Base-by-base conservation (phyloP, 2,888 invertebrate genomes). In the Pammene aurita region DNA sequence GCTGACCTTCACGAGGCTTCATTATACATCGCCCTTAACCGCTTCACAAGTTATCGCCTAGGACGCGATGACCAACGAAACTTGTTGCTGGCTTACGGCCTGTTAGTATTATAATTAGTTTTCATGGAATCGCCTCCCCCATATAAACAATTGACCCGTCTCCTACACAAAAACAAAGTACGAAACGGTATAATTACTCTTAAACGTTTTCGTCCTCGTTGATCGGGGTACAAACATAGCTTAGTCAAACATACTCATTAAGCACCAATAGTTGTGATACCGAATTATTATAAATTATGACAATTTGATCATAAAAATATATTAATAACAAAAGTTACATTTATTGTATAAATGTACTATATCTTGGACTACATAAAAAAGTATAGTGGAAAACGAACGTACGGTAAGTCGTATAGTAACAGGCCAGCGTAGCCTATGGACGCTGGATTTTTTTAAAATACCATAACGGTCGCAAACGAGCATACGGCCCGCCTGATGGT, bases 221-320 rank as follows among this genome's bases (percentile, higher is more conserved):
- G 58, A 60, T 46, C 42, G 48, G 35, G 14, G 46, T 60, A 57
- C 11, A 10, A 46, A 35, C 14, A 16, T 13, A 7, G 7, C 35
- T n/a, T 34, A 26, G 7, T n/a, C 2, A 14, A 10, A 60, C 44
- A 60, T 48, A 48, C 48, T 16, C 46, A 60, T 14, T 48, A 48
- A 60, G 60, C 60, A 60, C 60, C 60, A 60, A 60, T 60, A 48
- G 7, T 60, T 60, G 60, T 60, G 60, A 60, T 16, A 60, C 60
- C 48, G 58, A 34, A 13, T n/a, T 35, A 34, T 34, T 60, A 60
- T 35, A 60, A 60, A 60, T 60, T 48, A 60, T 60, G 60, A 35
- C 60, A 60, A 48, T 57, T 48, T 56, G 2, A 16, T 55, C 5
- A 42, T 9, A 42, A 6, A 41, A 9, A 41, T 41, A 9, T n/a